Base-by-base conservation (phyloP, 2,888 invertebrate genomes). In the Drosophila rubida region DNA sequence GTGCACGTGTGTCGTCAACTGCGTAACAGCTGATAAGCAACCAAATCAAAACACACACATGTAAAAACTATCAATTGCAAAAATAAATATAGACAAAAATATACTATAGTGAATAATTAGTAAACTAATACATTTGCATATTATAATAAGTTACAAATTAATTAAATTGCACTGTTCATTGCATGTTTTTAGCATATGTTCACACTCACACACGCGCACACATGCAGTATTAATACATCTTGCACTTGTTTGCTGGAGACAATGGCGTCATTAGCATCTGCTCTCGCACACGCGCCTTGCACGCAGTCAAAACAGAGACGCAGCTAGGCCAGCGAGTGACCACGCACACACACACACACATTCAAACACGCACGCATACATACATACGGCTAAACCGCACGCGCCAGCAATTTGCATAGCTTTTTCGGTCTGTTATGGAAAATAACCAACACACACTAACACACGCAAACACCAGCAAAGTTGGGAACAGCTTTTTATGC, bases 331-430 rank as follows among this genome's bases (percentile, higher is more conserved):
- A 35, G 46, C 41, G 32, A 49, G 35, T 32, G 45, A 39, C 13
- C 27, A 9, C 42, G 23, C 16, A 55, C 49, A 54, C 57, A 22
- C 30, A 44, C 5, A 14, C 22, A 25, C 27, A 25, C 16, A 45
- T 16, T 22, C 11, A 13, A 30, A 23, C n/a, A 48, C 16, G 30
- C 8, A 23, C 39, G 14, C 16, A 44, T 30, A 11, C 39, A 32
- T 22, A 5, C 45, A 22, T 32, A 27, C 6, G 42, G 13, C n/a
- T 7, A 4, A 37, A 6, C 2, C 42, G 27, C 65, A 57, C 72
- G 55, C 68, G 69, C 51, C 48, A 39, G 30, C 53, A 48, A 51
- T 64, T 59, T 46, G 53, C 49, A 63, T 58, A 69, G 58, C 42
- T 49, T 48, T 32, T 32, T 41, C 11, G 19, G 13, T 19, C 6